These are phyloP conservation scores for Gobio occitaniae DNA, from an alignment of 2,797 vertebrate species.

Conservation along the genomic window DNA sequence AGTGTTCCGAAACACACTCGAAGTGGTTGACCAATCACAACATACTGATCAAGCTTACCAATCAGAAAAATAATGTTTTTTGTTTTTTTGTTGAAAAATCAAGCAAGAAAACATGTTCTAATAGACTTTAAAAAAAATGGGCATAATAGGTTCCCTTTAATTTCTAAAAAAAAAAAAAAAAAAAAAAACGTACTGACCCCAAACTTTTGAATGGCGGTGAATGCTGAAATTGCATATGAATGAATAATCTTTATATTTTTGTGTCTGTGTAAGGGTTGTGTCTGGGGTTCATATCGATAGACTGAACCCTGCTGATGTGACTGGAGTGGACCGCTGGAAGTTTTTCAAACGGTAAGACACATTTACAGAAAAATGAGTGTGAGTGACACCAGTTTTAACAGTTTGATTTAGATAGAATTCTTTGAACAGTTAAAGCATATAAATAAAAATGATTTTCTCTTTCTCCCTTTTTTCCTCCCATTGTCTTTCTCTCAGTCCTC, in stretches of 20 bases:
- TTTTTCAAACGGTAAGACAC: constrained; percentile 86
- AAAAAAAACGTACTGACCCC: neutral
- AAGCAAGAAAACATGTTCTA: neutral
- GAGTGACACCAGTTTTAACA: neutral
- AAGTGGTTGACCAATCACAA: neutral
- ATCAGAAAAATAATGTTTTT: neutral
- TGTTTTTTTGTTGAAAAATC: neutral
- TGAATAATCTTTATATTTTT: neutral
- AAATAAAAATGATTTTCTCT: neutral
- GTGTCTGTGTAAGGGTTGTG: constrained; percentile 69
- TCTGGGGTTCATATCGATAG: constrained; percentile 67
- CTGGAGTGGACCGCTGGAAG: constrained; percentile 88
- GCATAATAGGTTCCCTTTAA: neutral
- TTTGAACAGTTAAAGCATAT: neutral
- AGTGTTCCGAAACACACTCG: too few relatives aligned
- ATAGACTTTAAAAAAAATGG: neutral
- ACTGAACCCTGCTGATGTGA: constrained; percentile 73
- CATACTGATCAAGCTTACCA: neutral
- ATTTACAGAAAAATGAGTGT: neutral
- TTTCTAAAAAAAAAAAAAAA: neutral
- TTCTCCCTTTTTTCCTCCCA: neutral
- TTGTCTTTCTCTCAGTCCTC: constrained; percentile 75
- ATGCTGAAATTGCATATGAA: neutral
- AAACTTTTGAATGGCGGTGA: neutral
- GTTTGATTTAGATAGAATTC: neutral